These are phyloP conservation scores for Lithophane leautieri DNA, from an alignment of 2,888 invertebrate genomes.

Conservation along the genomic window DNA sequence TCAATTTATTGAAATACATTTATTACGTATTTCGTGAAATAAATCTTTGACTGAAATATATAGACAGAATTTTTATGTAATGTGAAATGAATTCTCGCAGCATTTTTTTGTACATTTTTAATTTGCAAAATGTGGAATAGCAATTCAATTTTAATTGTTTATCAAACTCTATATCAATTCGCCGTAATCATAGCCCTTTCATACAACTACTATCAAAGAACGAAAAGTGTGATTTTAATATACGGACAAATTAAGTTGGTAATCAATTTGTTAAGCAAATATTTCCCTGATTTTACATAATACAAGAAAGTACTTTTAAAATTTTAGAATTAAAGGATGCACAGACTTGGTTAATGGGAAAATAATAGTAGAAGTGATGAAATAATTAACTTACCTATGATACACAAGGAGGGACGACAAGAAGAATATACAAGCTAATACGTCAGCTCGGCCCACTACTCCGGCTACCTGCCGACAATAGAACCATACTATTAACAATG, in stretches of 20 bases:
- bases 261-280: not conserved
- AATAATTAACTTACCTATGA: slow-evolving; percentile 92
- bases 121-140: not conserved
- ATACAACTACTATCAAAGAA: not conserved
- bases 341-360: not conserved
- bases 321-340: not conserved
- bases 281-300: not conserved
- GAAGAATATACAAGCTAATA: slow-evolving; percentile 96
- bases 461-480: slow-evolving; percentile 93
- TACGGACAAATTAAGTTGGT: not conserved
- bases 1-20: slow-evolving; percentile 27
- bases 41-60: slow-evolving; percentile 16
- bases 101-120: not conserved
- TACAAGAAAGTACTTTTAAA: not conserved
- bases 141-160: not conserved
- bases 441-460: slow-evolving; percentile 96
- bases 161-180: not conserved
- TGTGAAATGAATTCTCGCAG: not conserved
- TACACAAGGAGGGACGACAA: slow-evolving; percentile 94
- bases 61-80: not conserved
- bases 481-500: slow-evolving; percentile 25
- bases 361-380: not conserved
- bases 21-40: slow-evolving; percentile 20
- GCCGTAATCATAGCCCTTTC: not conserved
- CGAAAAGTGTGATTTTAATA: no score